phyloP scores from a whole-genome alignment of 2,113 vertebrate genomes.

The Sus scrofa region T2T-Sscrofa CM000816.6:108089501-108090000 shows the following conservation, averaged over 20 bases:
- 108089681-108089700: slow-evolving; percentile 48
- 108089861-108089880: slow-evolving; percentile 24
- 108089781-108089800: slow-evolving; percentile 30
- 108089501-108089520: no score
- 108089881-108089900: background rate
- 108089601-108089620: no score
- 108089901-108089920: background rate
- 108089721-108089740: background rate
- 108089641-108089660: slow-evolving; percentile 16
- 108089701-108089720: background rate
- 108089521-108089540: no score
- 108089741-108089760: slow-evolving; percentile 49
- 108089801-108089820: slow-evolving; percentile 56
- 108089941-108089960: background rate
- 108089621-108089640: background rate
- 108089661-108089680: slow-evolving; percentile 27
- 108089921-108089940: background rate
- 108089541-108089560: no score
- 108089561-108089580: no score
- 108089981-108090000: background rate
- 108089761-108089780: slow-evolving; percentile 9
- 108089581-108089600: no score
- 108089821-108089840: background rate
- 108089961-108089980: background rate
- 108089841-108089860: slow-evolving; percentile 30